A percentile compares a stretch with the other conserved stretches of the same genome.
phyloP scores from a whole-genome alignment of 30 jellyfish, hydroid and myxozoan genomes.

The Clytia hemisphaerica region DNA sequence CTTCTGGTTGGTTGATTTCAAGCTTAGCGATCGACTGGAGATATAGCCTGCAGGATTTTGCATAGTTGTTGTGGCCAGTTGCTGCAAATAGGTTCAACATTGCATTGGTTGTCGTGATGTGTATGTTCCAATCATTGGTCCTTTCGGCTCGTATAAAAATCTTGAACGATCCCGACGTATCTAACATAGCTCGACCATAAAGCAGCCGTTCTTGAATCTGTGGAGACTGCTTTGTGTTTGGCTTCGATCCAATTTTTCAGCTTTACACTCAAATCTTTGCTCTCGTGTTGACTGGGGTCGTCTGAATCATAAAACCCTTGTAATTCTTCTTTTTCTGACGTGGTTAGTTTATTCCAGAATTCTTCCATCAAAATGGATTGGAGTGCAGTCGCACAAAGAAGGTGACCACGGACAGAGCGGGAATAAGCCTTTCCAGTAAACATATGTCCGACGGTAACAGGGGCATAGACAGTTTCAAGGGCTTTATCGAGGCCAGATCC shows the following conservation, averaged over 20 bases:
- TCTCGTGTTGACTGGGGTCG: too few species aligned
- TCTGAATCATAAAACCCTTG: too few species aligned
- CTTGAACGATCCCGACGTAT: too few species aligned
- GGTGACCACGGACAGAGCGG: conserved; percentile 8
- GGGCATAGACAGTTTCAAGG: conserved; percentile 9
- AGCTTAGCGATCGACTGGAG: not conserved
- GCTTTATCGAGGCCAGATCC: not conserved
- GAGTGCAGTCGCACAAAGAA: conserved; percentile 9
- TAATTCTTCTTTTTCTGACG: too few species aligned
- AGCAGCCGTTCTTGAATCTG: too few species aligned
- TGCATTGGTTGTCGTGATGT: conserved; percentile 14
- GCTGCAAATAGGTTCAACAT: conserved; percentile 24
- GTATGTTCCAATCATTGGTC: conserved; percentile 9
- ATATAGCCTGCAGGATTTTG: conserved; percentile 20
- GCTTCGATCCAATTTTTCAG: too few species aligned
- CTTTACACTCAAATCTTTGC: too few species aligned
- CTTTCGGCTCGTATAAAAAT: conserved; percentile 20
- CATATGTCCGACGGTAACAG: conserved; percentile 9
- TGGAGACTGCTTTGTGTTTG: too few species aligned
- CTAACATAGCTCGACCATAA: too few species aligned
- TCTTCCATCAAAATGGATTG: not conserved
- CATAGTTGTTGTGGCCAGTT: conserved; percentile 27
- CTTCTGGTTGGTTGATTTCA: conserved; percentile 4
- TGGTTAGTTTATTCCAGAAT: too few species aligned
- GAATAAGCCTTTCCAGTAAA: conserved; percentile 10